A percentile compares a stretch with the other conserved stretches of the same genome.
phyloP scores from a whole-genome alignment of 1,140 invertebrate species.

The Pseudomyrmex concolor region DNA sequence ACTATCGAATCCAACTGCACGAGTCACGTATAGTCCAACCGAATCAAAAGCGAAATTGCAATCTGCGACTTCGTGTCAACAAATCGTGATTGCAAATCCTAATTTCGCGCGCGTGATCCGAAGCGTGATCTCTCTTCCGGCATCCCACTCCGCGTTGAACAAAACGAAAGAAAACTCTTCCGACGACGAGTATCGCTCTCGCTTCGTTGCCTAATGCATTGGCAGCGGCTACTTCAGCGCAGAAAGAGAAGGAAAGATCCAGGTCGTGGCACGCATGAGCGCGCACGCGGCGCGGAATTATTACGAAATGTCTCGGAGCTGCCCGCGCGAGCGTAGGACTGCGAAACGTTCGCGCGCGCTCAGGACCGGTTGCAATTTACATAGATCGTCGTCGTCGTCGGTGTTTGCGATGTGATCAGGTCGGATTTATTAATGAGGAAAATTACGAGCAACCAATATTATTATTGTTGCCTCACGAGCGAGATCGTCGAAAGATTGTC shows the following conservation, averaged over 20 bases:
- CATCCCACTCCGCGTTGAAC: neutral
- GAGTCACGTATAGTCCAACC: neutral
- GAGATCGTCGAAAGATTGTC: constrained; percentile 57
- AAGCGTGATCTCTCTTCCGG: neutral
- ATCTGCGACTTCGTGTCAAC: constrained; percentile 12
- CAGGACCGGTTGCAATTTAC: constrained; percentile 74
- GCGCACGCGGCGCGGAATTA: constrained; percentile 81
- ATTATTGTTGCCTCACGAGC: constrained; percentile 53
- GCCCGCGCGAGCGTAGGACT: constrained; percentile 70
- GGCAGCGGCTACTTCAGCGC: constrained; percentile 57
- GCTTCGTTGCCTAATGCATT: constrained; percentile 45
- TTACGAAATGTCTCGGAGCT: constrained; percentile 81
- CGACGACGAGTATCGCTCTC: constrained; percentile 3
- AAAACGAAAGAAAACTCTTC: neutral
- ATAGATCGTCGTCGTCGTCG: constrained; percentile 57
- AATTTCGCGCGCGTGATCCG: constrained; percentile 30
- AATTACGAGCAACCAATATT: constrained; percentile 52
- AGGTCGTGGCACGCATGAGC: constrained; percentile 83
- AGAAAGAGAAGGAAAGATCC: constrained; percentile 78
- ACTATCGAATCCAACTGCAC: neutral
- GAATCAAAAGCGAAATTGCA: constrained; percentile 30
- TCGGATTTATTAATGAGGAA: constrained; percentile 68
- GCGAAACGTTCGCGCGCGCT: constrained; percentile 24
- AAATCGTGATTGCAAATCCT: neutral
- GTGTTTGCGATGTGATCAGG: constrained; percentile 50